Conservation (phyloP, 1,140 invertebrate species). For the Drosophila pseudoobscura region DNA sequence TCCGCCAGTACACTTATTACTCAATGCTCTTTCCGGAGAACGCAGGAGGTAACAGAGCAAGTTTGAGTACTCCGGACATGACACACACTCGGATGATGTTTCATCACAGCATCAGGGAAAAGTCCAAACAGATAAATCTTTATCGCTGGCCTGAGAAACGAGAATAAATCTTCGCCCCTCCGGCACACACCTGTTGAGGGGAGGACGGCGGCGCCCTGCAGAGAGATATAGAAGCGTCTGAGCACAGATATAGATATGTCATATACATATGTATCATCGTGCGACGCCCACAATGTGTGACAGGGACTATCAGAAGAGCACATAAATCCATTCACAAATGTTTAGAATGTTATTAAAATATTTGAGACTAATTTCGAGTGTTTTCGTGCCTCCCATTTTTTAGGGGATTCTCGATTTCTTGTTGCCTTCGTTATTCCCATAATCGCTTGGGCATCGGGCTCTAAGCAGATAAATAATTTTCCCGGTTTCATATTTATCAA, state of each 20-base stretch:
- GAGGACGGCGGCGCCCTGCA: not conserved
- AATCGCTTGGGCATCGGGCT: conserved; percentile 59
- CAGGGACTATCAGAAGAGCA: conserved; percentile 59
- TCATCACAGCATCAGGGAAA: conserved; percentile 42
- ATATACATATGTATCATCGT: conserved; percentile 23
- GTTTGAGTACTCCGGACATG: not conserved
- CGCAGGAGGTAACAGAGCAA: conserved; percentile 13
- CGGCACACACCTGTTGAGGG: conserved; percentile 64
- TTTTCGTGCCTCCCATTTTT: conserved; percentile 37
- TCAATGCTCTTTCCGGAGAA: conserved; percentile 18
- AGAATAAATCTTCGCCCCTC: conserved; percentile 59
- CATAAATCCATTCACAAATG: conserved; percentile 83
- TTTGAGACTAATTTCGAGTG: conserved; percentile 80
- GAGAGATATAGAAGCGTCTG: conserved; percentile 33
- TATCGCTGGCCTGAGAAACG: conserved; percentile 52
- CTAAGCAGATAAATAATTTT: conserved; percentile 64
- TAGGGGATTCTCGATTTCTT: conserved; percentile 41
- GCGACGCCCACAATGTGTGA: conserved; percentile 75
- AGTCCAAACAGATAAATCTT: conserved; percentile 79
- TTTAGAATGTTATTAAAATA: conserved; percentile 83
- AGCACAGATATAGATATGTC: conserved; percentile 9
- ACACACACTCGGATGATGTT: conserved; percentile 19
- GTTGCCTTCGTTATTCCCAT: conserved; percentile 51
- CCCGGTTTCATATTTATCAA: conserved; percentile 63
- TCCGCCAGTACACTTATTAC: conserved; percentile 19